Evolutionary conservation across 2,797 vertebrate species (phyloP), one percentile per base, ranked within the genome.

Genomic region (Sebastes jordani): DNA sequence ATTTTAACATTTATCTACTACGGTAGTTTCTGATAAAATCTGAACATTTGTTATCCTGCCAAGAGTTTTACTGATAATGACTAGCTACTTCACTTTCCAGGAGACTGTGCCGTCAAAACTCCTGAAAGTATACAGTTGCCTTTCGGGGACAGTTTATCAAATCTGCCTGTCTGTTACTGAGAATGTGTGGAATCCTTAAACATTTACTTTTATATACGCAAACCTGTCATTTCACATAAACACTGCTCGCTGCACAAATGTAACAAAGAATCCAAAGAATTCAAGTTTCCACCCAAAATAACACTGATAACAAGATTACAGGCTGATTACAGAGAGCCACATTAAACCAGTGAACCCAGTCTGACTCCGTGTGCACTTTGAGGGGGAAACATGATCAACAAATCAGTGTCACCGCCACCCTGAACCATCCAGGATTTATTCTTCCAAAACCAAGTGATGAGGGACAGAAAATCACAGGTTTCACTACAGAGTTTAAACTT

Each of bases 181-280:
- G 63, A 77, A 80, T 55, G 27, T 32, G 16, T 46, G 71, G 58
- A 72, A 78, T 56, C 46, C 22, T 32, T n/a, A 55, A 74, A 80
- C 56, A 22, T 67, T 36, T 38, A 70, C 58, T 27, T 58, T 58
- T 1, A 18, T 2, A 22, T 5, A 27, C 2, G 14, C 42, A 67
- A 29, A 71, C 27, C 52, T 55, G 71, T 23, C 52, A 61, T 22
- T 71, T 78, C 20, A 25, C 32, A 55, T 56, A 11, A 38, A 54
- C 9, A 46, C 54, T 32, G 52, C 1, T 34, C 3, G 4, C 16
- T 62, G 16, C 9, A 76, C 8, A 23, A 36, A 20, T 49, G 23
- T 22, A 7, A 6, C 16, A 71, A 65, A 66, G 68, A 71, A 73
- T 76, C 34, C 22, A 11, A 74, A 85, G 75, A 7, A 78, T 83